Conservation (phyloP, 2,113 vertebrate genomes). For the Tilapia sparmanii region DNA sequence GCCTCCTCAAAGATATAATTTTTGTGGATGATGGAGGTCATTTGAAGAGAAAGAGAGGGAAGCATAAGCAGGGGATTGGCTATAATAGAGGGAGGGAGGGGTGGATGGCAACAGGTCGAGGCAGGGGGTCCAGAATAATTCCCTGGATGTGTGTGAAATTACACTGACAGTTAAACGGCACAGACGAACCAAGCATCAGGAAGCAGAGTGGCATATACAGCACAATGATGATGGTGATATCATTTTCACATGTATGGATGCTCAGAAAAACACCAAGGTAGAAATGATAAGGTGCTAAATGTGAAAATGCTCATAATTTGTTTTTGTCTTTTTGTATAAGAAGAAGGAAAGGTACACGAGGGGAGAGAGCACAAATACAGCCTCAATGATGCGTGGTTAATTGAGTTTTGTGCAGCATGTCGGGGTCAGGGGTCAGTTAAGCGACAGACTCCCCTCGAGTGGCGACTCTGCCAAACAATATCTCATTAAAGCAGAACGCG, state of each 20-base stretch:
- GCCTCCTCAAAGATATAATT: background rate
- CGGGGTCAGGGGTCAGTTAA: slow-evolving; percentile 51
- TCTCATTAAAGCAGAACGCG: slow-evolving; percentile 62
- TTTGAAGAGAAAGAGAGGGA: background rate
- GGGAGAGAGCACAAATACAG: background rate
- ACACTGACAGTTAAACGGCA: slow-evolving; percentile 12
- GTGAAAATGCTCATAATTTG: background rate
- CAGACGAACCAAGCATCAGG: background rate
- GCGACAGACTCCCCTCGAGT: slow-evolving; percentile 49
- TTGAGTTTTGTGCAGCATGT: slow-evolving; percentile 51
- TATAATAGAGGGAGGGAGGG: background rate
- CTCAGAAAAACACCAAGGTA: background rate
- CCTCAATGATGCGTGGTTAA: slow-evolving; percentile 36
- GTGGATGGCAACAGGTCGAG: background rate
- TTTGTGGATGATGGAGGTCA: background rate
- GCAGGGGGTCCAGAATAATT: slow-evolving; percentile 24
- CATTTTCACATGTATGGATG: background rate
- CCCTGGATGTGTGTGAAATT: slow-evolving; percentile 27
- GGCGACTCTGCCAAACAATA: slow-evolving; percentile 49
- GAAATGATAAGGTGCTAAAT: background rate
- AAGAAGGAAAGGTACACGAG: background rate
- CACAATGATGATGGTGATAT: background rate
- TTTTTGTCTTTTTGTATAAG: background rate
- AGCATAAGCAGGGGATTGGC: background rate
- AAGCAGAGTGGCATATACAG: background rate